Percentiles rank a stretch among this genome's conserved stretches.
phyloP scores from a whole-genome alignment of 1,140 invertebrate genomes.

The Lethocerus indicus region DNA sequence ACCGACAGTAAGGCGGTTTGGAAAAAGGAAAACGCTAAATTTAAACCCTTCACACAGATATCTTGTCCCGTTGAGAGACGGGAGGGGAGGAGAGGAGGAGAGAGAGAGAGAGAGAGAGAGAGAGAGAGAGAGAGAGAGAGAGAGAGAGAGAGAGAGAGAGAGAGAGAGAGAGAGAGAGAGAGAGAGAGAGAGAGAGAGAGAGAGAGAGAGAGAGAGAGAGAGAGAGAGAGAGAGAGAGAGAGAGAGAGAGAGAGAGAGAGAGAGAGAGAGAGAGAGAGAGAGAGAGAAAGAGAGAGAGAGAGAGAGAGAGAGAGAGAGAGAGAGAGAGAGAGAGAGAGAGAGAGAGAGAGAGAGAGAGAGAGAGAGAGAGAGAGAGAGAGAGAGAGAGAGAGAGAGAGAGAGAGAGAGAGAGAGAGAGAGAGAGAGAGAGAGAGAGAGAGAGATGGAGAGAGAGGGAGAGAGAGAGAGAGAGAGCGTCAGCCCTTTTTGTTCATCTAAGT shows the following conservation, averaged over 20 bases:
- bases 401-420: slow-evolving; percentile 12
- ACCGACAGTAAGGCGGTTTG: no score
- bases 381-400: slow-evolving; percentile 10
- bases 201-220: not conserved
- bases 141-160: not conserved
- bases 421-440: slow-evolving; percentile 12
- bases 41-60: no score
- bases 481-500: no score
- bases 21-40: no score
- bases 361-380: slow-evolving; percentile 2
- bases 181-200: not conserved
- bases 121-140: not conserved
- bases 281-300: slow-evolving; percentile 14
- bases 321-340: not conserved
- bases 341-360: slow-evolving; percentile 22
- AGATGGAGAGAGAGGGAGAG: slow-evolving; percentile 10
- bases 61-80: no score
- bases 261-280: slow-evolving; percentile 16
- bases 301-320: slow-evolving; percentile 3
- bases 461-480: slow-evolving; percentile 4
- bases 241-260: slow-evolving; percentile 5
- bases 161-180: not conserved
- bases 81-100: slow-evolving; percentile 2
- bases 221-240: not conserved
- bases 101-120: not conserved